Percentiles rank a stretch among this genome's conserved stretches.
These are phyloP conservation scores for Incurvaria masculella DNA, from an alignment of 2,888 invertebrate species.

Conservation along the genomic window DNA sequence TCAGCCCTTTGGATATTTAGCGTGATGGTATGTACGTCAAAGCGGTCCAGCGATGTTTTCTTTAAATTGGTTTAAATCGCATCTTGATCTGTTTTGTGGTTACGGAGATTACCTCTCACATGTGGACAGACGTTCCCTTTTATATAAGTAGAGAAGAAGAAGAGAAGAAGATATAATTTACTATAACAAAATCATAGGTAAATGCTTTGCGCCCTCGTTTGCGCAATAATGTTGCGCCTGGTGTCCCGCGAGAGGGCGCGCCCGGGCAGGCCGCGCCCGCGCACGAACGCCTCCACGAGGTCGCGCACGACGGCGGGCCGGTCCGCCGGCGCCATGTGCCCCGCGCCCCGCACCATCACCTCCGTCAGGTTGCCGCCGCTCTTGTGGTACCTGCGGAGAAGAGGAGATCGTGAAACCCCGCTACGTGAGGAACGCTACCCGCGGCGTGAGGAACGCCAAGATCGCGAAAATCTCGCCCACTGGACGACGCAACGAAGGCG, in stretches of 20 bases:
- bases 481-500: too few relatives aligned
- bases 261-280: constrained; percentile 17
- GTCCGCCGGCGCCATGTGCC: constrained; percentile 63
- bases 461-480: neutral
- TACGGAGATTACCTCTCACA: too few relatives aligned
- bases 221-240: neutral
- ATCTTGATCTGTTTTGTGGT: too few relatives aligned
- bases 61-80: too few relatives aligned
- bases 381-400: constrained; percentile 46
- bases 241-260: neutral
- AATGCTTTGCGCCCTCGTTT: neutral
- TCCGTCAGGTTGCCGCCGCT: constrained; percentile 53
- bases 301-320: constrained; percentile 51
- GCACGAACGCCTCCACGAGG: constrained; percentile 56
- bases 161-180: too few relatives aligned
- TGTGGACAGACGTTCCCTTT: too few relatives aligned
- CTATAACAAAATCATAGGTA: neutral
- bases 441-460: neutral
- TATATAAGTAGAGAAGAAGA: too few relatives aligned
- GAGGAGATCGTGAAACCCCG: constrained; percentile 3
- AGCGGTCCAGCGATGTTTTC: too few relatives aligned
- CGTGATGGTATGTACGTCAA: too few relatives aligned
- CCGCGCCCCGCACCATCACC: constrained; percentile 58
- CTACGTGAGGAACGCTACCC: neutral
- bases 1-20: too few relatives aligned